Base-by-base conservation (phyloP, 1,140 invertebrate genomes). In the Rhizoglyphus robini region DNA sequence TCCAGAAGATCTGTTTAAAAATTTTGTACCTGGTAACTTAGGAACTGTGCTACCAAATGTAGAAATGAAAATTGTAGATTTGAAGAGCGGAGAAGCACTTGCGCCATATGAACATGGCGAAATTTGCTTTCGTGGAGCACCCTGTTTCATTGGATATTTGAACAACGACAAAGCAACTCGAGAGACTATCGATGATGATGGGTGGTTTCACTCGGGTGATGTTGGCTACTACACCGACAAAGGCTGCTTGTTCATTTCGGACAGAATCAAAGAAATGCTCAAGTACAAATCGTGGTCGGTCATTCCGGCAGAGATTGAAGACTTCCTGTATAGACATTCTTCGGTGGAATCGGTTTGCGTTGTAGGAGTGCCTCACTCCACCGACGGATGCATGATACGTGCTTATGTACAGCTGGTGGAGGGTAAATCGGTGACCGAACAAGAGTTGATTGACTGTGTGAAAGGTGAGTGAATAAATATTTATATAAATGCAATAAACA, bases 321-420 rank as follows among this genome's bases (percentile, higher is more conserved):
- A 69, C 34, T 38, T 69, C 11, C 82, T 94, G 8, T 73, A 94
- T 8, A 80, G 85, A 13, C 88, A 93, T 78, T 81, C 83, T 0
- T 84, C 88, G 57, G 79, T 96, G 0, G 84, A 82, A 0, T 90
- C 95, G 70, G 85, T 86, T 0, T 85, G 88, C 0, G 90, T 96
- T 0, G 82, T 96, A 11, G 90, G 90, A 0, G 87, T 92, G 0
- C 88, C 88, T 0, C 91, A 96, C 74, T 72, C 80, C 0, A 86
- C 88, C 0, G 95, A 96, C 75, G 91, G 90, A 23, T 86, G 94
- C 72, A 80, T 94, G 23, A 90, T 91, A 11, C 46, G 69, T 20
- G 72, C 71, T 20, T 73, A 68, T 51, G 67, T 73, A 11, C 63
- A 71, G 4, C 29, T 65, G 5, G 62, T 63, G 20, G 23, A 59